phyloP scores from a whole-genome alignment of 1,140 invertebrate species.

The Cydia pomonella region DNA sequence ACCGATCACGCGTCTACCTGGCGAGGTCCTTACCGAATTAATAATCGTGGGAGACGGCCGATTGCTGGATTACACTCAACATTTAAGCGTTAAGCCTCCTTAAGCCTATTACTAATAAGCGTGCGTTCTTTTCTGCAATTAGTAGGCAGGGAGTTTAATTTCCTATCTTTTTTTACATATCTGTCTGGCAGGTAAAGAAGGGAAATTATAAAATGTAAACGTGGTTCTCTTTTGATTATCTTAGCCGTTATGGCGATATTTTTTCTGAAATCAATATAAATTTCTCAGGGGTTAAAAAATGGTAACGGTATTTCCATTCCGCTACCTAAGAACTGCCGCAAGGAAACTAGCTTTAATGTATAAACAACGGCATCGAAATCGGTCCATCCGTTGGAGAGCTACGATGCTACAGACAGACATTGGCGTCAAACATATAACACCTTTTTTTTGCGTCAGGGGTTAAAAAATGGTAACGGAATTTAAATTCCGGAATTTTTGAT shows the following conservation, averaged over 20 bases:
- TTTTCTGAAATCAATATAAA: neutral
- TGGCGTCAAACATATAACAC: too few species aligned
- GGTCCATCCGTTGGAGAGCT: too few species aligned
- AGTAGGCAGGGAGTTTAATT: neutral
- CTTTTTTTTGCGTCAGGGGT: too few species aligned
- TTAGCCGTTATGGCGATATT: neutral
- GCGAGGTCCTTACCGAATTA: neutral
- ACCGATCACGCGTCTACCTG: neutral
- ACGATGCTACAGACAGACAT: too few species aligned
- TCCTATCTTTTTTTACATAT: neutral
- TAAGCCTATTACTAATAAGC: conserved; percentile 6
- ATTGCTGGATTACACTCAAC: neutral
- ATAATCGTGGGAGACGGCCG: neutral
- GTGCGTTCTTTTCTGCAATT: neutral
- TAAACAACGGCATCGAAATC: too few species aligned
- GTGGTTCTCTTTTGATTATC: neutral
- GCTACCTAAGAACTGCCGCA: too few species aligned
- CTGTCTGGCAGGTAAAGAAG: neutral
- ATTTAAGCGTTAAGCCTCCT: neutral
- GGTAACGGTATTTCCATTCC: too few species aligned
- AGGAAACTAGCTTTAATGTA: too few species aligned
- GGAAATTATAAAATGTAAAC: neutral
- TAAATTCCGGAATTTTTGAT: too few species aligned
- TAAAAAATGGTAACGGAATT: too few species aligned
- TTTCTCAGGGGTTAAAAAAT: too few species aligned